Base-by-base conservation (phyloP, 1,140 invertebrate genomes). In the Ceratina calcarata region DNA sequence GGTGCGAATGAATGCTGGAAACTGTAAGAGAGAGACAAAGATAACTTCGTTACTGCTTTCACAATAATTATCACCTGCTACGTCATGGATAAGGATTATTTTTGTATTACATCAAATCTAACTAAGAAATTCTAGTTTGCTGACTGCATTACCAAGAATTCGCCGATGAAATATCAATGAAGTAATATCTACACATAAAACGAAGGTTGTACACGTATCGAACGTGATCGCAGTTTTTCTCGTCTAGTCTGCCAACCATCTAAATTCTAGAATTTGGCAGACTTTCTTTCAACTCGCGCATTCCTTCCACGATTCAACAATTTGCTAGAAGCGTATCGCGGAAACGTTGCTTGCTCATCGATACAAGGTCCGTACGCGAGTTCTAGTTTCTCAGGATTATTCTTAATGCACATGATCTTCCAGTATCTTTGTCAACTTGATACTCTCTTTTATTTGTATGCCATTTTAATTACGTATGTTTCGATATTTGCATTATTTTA, bases 221-320 rank as follows among this genome's bases (percentile, higher is more conserved):
- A 61, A 69, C 66, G 66, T 32, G 66, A 77, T 77, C 37, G 18
- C 27, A 32, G 27, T 4, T 32, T 32, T 4, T 32, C 27, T 32
- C 27, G 27, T 32, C 27, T 32, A 32, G 27, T 32, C 27, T 32
- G 27, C 27, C 27, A 32, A 32, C 27, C 27, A 32, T 15, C 37
- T 15, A 18, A 12, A 55, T 10, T 62, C 22, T 4, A 12, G 45
- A 78, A 12, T 22, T 24, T 22, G 20, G 3, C 15, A 22, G 37
- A 45, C 58, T 13, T 20, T 13, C n/a, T 70, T 53, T n/a, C 8
- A 58, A 32, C 20, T 71, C 67, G 20, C 67, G 20, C 49, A 71
- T 78, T 70, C 76, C 55, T 78, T 78, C 32, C 76, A 78, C 49
- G 68, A 78, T 45, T 49, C 45, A 6, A 20, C 76, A 60, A 71